Base-by-base conservation (phyloP, 2,888 invertebrate species). In the Hermodice carunculata region DNA sequence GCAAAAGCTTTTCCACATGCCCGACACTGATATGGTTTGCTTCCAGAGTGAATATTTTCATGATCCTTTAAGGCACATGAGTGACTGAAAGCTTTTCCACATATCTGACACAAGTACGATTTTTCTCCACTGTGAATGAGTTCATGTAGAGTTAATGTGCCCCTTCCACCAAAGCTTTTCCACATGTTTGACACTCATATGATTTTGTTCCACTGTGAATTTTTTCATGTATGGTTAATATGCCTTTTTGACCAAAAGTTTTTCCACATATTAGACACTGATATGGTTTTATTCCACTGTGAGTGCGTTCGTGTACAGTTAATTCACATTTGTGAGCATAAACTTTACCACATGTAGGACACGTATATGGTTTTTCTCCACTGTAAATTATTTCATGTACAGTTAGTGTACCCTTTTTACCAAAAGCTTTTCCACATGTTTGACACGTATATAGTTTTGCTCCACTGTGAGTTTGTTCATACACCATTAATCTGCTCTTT, bases 201-300 rank as follows among this genome's bases (percentile, higher is more conserved):
- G n/a, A n/a, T n/a, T n/a, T n/a, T n/a, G n/a, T n/a, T 44, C 44
- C 44, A 17, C 44, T 44, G 44, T 44, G 44, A 8, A 44, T 44
- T 17, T 24, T 44, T 24, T 22, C 24, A 24, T 44, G 44, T 4
- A n/a, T 24, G 24, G 4, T 17, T 4, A 44, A 17, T 4, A 6
- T 5, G n/a, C 24, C 6, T 17, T 44, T 5, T 17, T 4, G 6
- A 6, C 19, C 24, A 44, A 44, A 44, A 22, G 8, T 17, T 44
- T 44, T 44, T 17, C 6, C 4, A 17, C 44, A 44, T 6, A 44
- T 17, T n/a, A 17, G 6, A 17, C 44, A 44, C 6, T 5, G 6
- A 44, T 44, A 17, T 8, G 44, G 44, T 17, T 44, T 44, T 44
- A 8, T 24, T 44, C 44, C 44, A 44, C 44, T 44, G 44, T 44